Conservation (phyloP, 1,140 invertebrate genomes). For the Branchinecta lindahli region DNA sequence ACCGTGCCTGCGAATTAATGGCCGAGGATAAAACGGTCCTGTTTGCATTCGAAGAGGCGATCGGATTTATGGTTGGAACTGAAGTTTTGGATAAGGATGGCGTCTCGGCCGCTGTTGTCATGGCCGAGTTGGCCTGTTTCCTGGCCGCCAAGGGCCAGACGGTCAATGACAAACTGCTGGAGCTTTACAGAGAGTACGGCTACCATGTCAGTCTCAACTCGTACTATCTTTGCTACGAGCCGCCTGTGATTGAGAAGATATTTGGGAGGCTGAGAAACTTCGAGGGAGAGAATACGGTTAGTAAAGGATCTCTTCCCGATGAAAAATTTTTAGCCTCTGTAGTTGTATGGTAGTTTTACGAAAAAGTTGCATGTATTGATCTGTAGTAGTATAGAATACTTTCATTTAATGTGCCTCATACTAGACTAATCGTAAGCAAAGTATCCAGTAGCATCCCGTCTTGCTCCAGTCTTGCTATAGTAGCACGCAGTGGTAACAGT, state of each 20-base stretch:
- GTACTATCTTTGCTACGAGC: conserved; percentile 73
- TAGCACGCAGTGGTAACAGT: no score
- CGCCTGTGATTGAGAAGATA: conserved; percentile 49
- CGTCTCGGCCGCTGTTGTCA: conserved; percentile 61
- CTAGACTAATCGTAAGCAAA: conserved; percentile 20
- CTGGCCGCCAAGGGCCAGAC: conserved; percentile 48
- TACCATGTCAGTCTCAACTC: conserved; percentile 70
- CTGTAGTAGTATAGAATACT: no score
- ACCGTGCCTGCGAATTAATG: conserved; percentile 56
- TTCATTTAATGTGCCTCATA: no score
- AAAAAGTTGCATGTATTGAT: no score
- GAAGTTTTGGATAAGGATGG: conserved; percentile 90
- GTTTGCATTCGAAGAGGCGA: conserved; percentile 89
- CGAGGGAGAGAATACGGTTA: conserved; percentile 44
- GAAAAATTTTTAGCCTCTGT: no score
- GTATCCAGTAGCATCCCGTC: no score
- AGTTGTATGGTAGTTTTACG: no score
- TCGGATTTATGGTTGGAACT: conserved; percentile 85
- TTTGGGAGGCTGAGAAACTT: conserved; percentile 70
- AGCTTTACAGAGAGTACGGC: conserved; percentile 66
- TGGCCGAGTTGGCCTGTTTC: conserved; percentile 60
- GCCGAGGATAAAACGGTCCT: conserved; percentile 53
- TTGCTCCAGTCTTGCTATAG: no score
- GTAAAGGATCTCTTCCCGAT: no score
- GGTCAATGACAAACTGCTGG: conserved; percentile 54